phyloP scores from a whole-genome alignment of 2,113 vertebrate species.

The Solenodon paradoxus region DNA sequence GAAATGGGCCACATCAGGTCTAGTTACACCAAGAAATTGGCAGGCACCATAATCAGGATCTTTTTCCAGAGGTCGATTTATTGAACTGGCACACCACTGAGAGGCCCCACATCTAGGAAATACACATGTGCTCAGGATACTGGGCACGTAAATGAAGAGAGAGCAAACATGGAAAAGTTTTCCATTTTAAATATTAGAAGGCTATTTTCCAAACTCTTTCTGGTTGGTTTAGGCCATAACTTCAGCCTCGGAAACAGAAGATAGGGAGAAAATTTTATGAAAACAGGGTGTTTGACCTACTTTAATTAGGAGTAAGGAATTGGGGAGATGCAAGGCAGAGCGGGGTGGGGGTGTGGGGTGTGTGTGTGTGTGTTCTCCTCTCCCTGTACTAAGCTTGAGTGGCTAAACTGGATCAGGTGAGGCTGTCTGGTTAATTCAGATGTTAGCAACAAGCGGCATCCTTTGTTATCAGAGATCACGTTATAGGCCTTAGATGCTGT shows the following conservation, averaged over 20 bases:
- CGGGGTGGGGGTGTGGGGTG: background rate
- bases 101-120: background rate
- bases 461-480: background rate
- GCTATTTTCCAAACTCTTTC: background rate
- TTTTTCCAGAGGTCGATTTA: background rate
- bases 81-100: background rate
- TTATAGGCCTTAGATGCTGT: background rate
- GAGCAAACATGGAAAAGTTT: background rate
- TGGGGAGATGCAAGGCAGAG: background rate
- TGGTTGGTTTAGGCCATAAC: background rate
- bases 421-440: background rate
- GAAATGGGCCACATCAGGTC: background rate
- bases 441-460: background rate
- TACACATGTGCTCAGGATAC: background rate
- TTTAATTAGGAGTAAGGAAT: background rate
- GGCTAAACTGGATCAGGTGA: background rate
- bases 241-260: background rate
- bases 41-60: background rate
- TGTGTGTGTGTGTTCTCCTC: background rate
- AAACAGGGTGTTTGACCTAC: background rate
- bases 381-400: background rate
- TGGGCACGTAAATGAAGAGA: background rate
- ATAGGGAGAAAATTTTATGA: background rate
- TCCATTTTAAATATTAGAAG: constrained; percentile 22
- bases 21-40: background rate